Conservation (phyloP, 2,113 vertebrate genomes). For the Anoura caudifer region DNA sequence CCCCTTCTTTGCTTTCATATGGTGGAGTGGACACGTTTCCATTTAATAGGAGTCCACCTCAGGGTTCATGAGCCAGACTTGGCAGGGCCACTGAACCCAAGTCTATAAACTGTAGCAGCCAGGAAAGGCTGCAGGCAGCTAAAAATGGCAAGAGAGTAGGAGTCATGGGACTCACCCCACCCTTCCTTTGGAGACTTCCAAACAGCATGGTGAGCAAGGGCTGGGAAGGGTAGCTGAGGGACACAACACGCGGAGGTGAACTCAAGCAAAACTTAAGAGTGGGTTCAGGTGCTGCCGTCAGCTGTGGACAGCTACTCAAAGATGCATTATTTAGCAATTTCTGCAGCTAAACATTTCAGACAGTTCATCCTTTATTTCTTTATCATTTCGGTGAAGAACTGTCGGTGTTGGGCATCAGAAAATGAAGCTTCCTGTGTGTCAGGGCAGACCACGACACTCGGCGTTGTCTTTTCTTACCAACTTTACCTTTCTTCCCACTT, state of each 20-base stretch:
- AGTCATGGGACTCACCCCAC: slow-evolving; percentile 50
- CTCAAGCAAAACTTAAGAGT: not conserved
- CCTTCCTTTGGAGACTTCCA: slow-evolving; percentile 61
- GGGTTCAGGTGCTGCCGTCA: not conserved
- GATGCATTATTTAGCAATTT: not conserved
- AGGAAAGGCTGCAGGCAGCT: slow-evolving; percentile 69
- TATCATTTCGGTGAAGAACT: not conserved
- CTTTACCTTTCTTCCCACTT: not conserved
- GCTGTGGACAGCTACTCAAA: not conserved
- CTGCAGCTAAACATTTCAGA: not conserved
- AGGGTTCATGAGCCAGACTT: slow-evolving; percentile 67
- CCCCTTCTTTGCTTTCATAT: slow-evolving; percentile 52
- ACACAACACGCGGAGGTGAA: not conserved
- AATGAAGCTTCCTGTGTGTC: not conserved
- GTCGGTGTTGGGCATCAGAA: not conserved
- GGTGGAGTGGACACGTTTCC: slow-evolving; percentile 57
- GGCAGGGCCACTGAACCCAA: slow-evolving; percentile 46
- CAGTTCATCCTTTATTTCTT: not conserved
- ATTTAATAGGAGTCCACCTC: slow-evolving; percentile 65
- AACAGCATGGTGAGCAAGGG: not conserved
- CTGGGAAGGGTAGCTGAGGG: not conserved
- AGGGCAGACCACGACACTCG: not conserved
- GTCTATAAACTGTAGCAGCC: slow-evolving; percentile 66
- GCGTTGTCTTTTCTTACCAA: not conserved
- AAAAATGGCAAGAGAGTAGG: slow-evolving; percentile 56